Percentiles rank a stretch among this genome's conserved stretches.
Evolutionary conservation across 2,797 vertebrate genomes (phyloP).

Genomic region (Propithecus deckenii): DNA sequence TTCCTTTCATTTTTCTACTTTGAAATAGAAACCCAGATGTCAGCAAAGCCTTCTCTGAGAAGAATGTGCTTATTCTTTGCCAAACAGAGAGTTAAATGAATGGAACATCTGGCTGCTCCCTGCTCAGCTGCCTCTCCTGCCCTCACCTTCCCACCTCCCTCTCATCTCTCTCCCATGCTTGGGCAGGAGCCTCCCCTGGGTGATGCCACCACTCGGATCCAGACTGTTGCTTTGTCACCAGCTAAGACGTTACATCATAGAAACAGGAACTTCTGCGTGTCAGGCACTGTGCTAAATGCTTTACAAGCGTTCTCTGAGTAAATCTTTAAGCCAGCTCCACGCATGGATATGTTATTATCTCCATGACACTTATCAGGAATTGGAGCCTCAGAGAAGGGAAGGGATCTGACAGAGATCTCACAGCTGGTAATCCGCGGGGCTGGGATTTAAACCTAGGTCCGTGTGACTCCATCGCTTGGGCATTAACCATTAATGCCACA

Average conservation of each 20-base stretch:
- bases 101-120: neutral
- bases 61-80: constrained; percentile 48
- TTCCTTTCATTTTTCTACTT: constrained; percentile 56
- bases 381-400: neutral
- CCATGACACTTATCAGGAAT: neutral
- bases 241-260: neutral
- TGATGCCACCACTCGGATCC: neutral
- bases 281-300: neutral
- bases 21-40: constrained; percentile 62
- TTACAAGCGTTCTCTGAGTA: neutral
- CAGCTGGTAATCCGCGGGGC: neutral
- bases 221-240: neutral
- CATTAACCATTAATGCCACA: neutral
- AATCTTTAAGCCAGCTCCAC: neutral
- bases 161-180: neutral
- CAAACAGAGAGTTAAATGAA: neutral
- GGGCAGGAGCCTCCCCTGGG: neutral
- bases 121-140: neutral
- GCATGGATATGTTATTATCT: neutral
- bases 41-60: constrained; percentile 57
- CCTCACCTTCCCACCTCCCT: neutral
- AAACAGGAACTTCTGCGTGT: neutral
- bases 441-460: neutral
- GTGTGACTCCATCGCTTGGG: neutral
- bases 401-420: neutral